Base-by-base conservation (phyloP, 1,140 invertebrate genomes). In the Drosophila ogumai region DNA sequence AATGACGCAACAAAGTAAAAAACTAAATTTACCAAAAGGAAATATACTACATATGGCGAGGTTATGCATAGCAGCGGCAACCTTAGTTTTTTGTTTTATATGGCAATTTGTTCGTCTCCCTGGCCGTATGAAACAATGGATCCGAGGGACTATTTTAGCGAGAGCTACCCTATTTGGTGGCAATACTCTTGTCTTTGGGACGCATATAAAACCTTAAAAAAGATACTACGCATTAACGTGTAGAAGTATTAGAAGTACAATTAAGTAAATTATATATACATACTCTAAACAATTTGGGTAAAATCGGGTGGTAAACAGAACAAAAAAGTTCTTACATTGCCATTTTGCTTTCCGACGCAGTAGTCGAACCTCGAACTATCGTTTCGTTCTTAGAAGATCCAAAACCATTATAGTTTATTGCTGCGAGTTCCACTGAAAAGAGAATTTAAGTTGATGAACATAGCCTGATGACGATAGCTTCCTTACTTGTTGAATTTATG, bases 21-120 rank as follows among this genome's bases (percentile, higher is more conserved):
- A 66, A 19, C 12, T 17, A 9, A 68, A 19, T 17, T 31, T 63
- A 69, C 28, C 36, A 69, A 57, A 38, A 52, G 31, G 6, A 5
- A 38, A 58, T 50, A 72, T 71, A 17, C 69, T 73, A 60, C 66
- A 73, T 60, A 60, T 73, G 69, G 69, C 55, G 50, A 69, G 67
- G 61, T 67, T 69, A 55, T 67, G 61, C 60, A 41, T 47, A 67
- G 15, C 41, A 67, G 19, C 46, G n/a, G n/a, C 66, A 50, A n/a
- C 32, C 28, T 32, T 47, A 52, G 31, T 38, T 72, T 58, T 57
- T 69, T 32, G 32, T 71, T 73, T 73, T 60, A 38, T 72, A 72
- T 32, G 55, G 32, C 46, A 44, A 22, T 69, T 52, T 31, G n/a
- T 49, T 22, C 46, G 44, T 22, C 43, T 46, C 19, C 7, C 43